phyloP scores from a whole-genome alignment of 2,888 invertebrate genomes.

The Apodemia zela region DNA sequence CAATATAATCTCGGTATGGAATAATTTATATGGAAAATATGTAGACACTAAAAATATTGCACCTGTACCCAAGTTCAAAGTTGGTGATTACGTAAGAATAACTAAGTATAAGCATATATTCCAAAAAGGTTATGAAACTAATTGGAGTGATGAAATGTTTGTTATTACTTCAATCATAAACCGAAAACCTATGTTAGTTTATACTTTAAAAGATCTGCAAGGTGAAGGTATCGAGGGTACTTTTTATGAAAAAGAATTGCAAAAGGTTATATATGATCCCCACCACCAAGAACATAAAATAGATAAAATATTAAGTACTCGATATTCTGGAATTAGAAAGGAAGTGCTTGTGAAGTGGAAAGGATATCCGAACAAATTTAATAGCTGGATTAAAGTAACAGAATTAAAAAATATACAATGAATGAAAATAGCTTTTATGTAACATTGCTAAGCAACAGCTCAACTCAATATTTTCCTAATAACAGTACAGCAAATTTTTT shows the following conservation, averaged over 20 bases:
- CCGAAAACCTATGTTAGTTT: constrained; percentile 27
- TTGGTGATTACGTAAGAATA: constrained; percentile 33
- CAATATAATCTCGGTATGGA: too few species aligned
- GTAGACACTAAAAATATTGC: not conserved
- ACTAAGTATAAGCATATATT: constrained; percentile 35
- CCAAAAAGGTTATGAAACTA: constrained; percentile 37
- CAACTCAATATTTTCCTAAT: too few species aligned
- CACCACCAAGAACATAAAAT: constrained; percentile 6
- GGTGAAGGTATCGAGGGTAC: not conserved
- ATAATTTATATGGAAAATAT: too few species aligned
- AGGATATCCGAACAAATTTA: constrained; percentile 38
- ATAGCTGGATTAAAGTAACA: constrained; percentile 31
- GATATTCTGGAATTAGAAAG: constrained; percentile 28
- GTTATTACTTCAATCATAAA: constrained; percentile 26
- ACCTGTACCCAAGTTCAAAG: constrained; percentile 18
- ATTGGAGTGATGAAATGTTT: constrained; percentile 41
- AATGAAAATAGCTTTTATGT: too few species aligned
- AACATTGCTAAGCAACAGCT: too few species aligned
- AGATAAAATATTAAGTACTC: constrained; percentile 27
- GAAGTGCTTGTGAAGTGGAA: constrained; percentile 34
- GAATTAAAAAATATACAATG: too few species aligned
- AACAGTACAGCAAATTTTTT: too few species aligned
- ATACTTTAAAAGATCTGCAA: constrained; percentile 10
- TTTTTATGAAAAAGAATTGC: constrained; percentile 10
- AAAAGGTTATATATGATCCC: not conserved